Base-by-base conservation (phyloP, 2,113 vertebrate genomes). In the Triplophysa tibetana region DNA sequence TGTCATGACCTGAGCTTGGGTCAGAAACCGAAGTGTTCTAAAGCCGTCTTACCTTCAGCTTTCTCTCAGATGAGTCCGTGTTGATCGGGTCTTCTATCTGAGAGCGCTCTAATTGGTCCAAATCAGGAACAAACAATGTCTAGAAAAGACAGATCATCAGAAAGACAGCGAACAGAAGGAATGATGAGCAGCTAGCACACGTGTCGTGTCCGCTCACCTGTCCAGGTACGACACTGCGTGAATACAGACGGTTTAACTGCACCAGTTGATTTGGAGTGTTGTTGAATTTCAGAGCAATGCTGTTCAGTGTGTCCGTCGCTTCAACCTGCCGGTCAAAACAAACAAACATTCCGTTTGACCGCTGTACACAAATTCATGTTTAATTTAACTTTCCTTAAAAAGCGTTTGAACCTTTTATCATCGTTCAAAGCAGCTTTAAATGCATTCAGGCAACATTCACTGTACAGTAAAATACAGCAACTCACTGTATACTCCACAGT, bases 261-360 rank as follows among this genome's bases (percentile, higher is more conserved):
- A 98, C 96, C 87, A 98, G 92, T 86, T 96, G 96, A 90, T 98
- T 98, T 54, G 98, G 98, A 73, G 96, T 99, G 90, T 98, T 78
- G 86, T 98, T 98, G 90, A 97, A 99, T 83, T 95, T 96, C 78
- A 99, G 91, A 19, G 97, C 96, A 78, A 98, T 96, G 85, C 94
- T 95, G 92, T 95, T 98, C 72, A 99, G 91, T 14, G 97, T 97
- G 85, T 99, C 97, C 41, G 91, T 90, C 72, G 91, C 90, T 86
- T 93, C 93, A 77, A 96, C 96, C 97, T 98, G 87, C n/a, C 8
- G 1, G 7, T 29, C 29, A 29, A 29, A 54, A 88, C 79, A 79
- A 75, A 70, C 23, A 10, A 76, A 76, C 14, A 38, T 5, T 19
- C 8, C 43, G 6, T 38, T 61, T 62, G 21, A 21, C 64, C 6